phyloP scores from a whole-genome alignment of 2,113 vertebrate species.

The Hippocampus guttulatus region DNA sequence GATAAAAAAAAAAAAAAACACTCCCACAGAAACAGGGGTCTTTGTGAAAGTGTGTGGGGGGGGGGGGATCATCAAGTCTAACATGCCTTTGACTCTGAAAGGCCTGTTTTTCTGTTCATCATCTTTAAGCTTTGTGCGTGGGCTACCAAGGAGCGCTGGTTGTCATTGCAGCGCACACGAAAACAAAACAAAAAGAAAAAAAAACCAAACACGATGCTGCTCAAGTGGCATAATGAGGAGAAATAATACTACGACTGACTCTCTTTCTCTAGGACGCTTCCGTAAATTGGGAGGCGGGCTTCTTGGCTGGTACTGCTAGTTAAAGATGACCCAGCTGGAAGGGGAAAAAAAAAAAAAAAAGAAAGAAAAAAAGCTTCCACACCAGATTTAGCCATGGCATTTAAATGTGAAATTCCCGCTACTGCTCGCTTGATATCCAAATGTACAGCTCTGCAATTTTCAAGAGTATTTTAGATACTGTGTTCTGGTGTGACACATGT shows the following conservation, averaged over 20 bases:
- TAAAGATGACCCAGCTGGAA: conserved; percentile 68
- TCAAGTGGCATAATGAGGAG: conserved; percentile 16
- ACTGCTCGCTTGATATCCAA: too few species aligned
- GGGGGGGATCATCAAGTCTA: conserved; percentile 31
- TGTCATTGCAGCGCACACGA: neutral
- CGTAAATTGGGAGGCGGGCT: neutral
- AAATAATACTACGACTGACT: conserved; percentile 1
- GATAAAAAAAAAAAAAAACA: conserved; percentile 23
- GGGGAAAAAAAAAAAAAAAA: neutral
- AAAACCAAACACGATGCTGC: neutral
- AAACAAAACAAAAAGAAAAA: too few species aligned
- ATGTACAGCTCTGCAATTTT: neutral
- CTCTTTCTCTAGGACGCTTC: neutral
- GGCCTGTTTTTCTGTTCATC: conserved; percentile 42
- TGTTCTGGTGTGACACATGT: neutral
- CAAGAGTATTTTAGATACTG: neutral
- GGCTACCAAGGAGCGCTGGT: conserved; percentile 19
- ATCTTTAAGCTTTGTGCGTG: conserved; percentile 14
- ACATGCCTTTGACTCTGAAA: conserved; percentile 37
- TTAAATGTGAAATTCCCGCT: too few species aligned
- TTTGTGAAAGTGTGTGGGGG: conserved; percentile 31
- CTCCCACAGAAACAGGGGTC: conserved; percentile 31
- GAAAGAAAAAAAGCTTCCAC: too few species aligned
- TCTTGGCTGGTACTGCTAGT: conserved; percentile 33
- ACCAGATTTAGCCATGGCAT: too few species aligned